Base-by-base conservation (phyloP, 2,888 invertebrate genomes). In the Lasioglossum pauxillum region DNA sequence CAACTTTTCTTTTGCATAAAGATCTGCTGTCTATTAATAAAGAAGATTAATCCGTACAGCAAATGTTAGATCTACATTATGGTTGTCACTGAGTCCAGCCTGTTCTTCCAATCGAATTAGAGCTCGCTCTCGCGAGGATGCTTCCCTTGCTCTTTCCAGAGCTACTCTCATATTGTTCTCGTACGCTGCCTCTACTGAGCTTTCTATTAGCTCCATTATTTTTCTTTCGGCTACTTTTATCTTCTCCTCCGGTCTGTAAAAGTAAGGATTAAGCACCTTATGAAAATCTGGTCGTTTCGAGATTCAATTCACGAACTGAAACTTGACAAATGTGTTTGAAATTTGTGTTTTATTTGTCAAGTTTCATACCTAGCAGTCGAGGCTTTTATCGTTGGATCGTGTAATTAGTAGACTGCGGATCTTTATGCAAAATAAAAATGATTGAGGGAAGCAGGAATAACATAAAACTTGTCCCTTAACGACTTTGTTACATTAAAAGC, bases 11-110 rank as follows among this genome's bases (percentile, higher is more conserved):
- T 41, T 41, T 41, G 41, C 41, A 41, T 8, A 41, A 41, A 5
- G 10, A 44, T 44, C 44, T 0, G 3, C 44, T 12, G 12, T 44
- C 44, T 44, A 44, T 41, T 38, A 72, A 64, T 27, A 64, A 12
- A 27, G 80, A 67, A 71, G 95, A 27, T 14, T 44, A 57, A 23
- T 76, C 46, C 90, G 87, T 96, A 98, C 99, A 85, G 98, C 98
- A 96, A 99, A 99, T 0, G 99, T 99, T 46, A 99, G 96, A 93
- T 99, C 99, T 91, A 99, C 96, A 95, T 99, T 99, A 94, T 99
- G 98, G 82, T 97, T 97, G 88, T 99, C 99, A 74, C 98, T 98
- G 87, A 98, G 96, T 77, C 98, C 98, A 44, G 98, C 97, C 95
- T 99, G 99, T 95, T 99, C 99, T 90, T 99, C 98, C 95, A 99